Evolutionary conservation across 2,888 invertebrate genomes (phyloP).

Genomic region (Eurois occulta): DNA sequence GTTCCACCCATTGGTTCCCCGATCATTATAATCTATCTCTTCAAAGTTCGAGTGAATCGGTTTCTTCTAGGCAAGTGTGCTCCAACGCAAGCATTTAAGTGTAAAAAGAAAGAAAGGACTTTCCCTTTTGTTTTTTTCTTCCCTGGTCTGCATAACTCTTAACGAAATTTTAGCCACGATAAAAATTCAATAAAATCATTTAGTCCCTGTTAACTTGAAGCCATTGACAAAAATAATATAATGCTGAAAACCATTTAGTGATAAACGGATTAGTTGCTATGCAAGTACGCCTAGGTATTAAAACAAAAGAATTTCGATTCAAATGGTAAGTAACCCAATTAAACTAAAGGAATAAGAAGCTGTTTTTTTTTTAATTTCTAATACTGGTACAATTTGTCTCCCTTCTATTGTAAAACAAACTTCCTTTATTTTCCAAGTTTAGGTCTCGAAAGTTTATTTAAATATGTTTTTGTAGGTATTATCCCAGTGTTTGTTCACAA

Average conservation of each 20-base stretch:
- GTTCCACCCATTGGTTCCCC: neutral
- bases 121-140: neutral
- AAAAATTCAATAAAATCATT: neutral
- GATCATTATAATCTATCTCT: neutral
- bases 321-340: neutral
- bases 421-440: neutral
- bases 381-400: neutral
- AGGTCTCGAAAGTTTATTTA: neutral
- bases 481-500: neutral
- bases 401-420: neutral
- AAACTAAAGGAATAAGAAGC: neutral
- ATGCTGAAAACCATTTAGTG: neutral
- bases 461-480: neutral
- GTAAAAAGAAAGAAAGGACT: neutral
- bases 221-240: neutral
- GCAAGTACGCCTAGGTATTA: neutral
- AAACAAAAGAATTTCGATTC: neutral
- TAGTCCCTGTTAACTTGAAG: neutral
- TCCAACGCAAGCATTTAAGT: neutral
- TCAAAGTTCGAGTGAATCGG: neutral
- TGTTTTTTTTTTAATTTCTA: no score
- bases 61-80: neutral
- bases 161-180: neutral
- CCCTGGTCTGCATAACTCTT: neutral
- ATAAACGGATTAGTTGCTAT: neutral